Base-by-base conservation (phyloP, 2,113 vertebrate genomes). In the Collichthys lucidus region DNA sequence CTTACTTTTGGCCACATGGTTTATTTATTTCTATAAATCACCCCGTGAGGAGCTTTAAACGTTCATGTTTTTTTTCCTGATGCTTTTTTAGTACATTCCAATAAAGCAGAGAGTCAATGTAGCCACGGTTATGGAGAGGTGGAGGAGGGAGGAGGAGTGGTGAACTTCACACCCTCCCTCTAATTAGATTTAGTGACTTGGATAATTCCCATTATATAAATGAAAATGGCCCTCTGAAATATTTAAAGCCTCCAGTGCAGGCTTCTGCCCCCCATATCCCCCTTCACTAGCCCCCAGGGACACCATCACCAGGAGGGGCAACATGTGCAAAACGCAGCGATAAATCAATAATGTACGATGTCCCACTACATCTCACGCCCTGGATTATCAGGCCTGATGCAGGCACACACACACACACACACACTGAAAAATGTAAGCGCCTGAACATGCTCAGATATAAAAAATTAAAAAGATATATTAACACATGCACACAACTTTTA, bases 121-220 rank as follows among this genome's bases (percentile, higher is more conserved):
- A 42, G 22, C 24, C 0, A 5, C 24, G 46, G 78, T 40, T 19
- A 29, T 16, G 2, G 47, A 65, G 62, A 71, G 59, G 50, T 46
- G 66, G 67, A n/a, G 35, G 57, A 46, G 19, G 6, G 15, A 40
- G 57, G 49, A n/a, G 6, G 15, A 40, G 47, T 8, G n/a, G 5
- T 63, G 70, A 84, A 85, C 88, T 86, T 92, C 92, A 89, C 90
- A 92, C 91, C 87, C 81, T 72, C 42, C 74, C 87, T 86, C 87
- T 89, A 91, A 93, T 91, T 90, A 92, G 91, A 86, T 79, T 82
- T 91, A 90, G 85, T 89, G 88, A 92, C 87, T 90, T 87, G 89
- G 78, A 94, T 90, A 86, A 93, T 94, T 94, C 78, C 87, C 87
- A 93, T 94, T 91, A 92, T 92, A 89, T 79, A 90, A 90, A 91